Base-by-base conservation (phyloP, 2,888 invertebrate genomes). In the Callyntrura guangdongensis region DNA sequence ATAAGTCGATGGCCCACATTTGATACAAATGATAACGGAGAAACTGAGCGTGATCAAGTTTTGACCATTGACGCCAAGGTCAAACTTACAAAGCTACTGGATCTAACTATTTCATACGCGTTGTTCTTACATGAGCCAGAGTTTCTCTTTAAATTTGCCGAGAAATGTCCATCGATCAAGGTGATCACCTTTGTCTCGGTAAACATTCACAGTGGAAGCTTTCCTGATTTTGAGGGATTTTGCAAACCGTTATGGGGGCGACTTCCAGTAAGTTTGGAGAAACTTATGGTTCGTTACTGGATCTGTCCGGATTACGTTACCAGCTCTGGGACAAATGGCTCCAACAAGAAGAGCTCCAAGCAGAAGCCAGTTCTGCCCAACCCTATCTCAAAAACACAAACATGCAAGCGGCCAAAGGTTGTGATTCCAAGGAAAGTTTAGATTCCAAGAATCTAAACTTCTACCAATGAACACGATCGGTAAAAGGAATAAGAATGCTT, bases 101-200 rank as follows among this genome's bases (percentile, higher is more conserved):
- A 82, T 61, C 61, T 82, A 1, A 61, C 82, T 8, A 59, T 82
- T 11, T 82, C 82, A 14, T 82, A 82, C 45, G 22, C 59, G 1
- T n/a, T 82, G n/a, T 82, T 61, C 36, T 14, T 82, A 1, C 82
- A 82, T 6, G 82, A 82, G 25, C 82, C 82, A 4, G 59, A 82
- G 17, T 82, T 82, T 56, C 59, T 82, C 5, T 82, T 61, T 14
- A 27, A 45, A 22, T 82, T 82, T 25, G 36, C 82, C 0, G 61
- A 25, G 20, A 82, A 82, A 61, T 82, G 82, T 36, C 20, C 61
- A 4, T 27, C 0, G 0, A 17, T 82, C 36, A 82, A 61, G 61
- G 11, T 12, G 0, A n/a, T 82, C 27, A 61, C 82, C 4, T 82
- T 82, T 25, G 61, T 82, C 45, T 82, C 82, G n/a, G 82, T 82